A percentile compares a stretch with the other conserved stretches of the same genome.
Evolutionary conservation across 2,888 invertebrate species (phyloP).

Genomic region (Eumacrocentrus americanus): DNA sequence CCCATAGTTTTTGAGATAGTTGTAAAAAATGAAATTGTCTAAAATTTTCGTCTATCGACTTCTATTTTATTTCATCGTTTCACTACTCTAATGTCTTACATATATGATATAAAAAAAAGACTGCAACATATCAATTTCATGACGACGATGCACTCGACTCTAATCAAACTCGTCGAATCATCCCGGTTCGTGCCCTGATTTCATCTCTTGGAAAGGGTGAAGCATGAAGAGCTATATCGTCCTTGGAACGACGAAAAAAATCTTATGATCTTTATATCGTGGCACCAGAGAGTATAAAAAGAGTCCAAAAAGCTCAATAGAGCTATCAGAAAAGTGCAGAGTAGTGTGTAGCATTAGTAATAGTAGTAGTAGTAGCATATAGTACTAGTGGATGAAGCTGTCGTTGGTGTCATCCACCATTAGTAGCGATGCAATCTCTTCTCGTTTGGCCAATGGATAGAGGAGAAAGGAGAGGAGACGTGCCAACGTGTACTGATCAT

Average conservation of each 20-base stretch:
- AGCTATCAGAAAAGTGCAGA: no score
- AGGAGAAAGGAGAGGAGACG: conserved; percentile 40
- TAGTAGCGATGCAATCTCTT: conserved; percentile 44
- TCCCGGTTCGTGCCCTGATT: background rate
- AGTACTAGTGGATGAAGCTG: background rate
- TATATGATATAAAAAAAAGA: background rate
- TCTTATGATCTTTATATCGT: no score
- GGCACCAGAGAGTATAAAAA: no score
- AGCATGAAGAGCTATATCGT: no score
- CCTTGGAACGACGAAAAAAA: no score
- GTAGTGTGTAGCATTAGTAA: background rate
- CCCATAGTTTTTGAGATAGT: no score
- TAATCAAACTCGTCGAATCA: background rate
- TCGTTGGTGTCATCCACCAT: conserved; percentile 41
- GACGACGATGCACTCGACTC: conserved; percentile 4
- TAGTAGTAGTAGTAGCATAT: background rate
- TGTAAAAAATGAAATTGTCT: no score
- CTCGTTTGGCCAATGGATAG: conserved; percentile 18
- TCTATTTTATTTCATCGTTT: background rate
- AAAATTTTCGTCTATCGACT: no score
- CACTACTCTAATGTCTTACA: background rate
- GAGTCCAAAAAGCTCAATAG: no score
- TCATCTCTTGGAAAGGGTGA: background rate
- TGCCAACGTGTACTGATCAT: conserved; percentile 52
- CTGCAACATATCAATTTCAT: background rate